Evolutionary conservation across 35 echinoderm and acorn worm genomes (phyloP).

Genomic region (Ophiothrix spiculata): DNA sequence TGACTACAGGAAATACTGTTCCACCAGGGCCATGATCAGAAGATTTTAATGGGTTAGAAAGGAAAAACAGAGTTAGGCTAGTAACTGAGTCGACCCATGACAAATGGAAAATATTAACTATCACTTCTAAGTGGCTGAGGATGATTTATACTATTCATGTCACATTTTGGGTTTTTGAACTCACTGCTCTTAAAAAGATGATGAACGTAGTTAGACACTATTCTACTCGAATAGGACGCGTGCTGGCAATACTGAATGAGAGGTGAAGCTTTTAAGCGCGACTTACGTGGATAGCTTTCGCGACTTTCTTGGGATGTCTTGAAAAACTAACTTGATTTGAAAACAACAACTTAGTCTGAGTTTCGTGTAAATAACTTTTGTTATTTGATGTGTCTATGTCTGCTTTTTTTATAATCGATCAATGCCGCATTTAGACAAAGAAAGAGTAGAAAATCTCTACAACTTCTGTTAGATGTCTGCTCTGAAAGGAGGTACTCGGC

Average conservation of each 20-base stretch:
- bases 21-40: not conserved
- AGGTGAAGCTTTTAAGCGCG: too few relatives aligned
- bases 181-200: not conserved
- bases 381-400: too few relatives aligned
- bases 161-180: not conserved
- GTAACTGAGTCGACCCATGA: not conserved
- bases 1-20: not conserved
- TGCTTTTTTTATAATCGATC: too few relatives aligned
- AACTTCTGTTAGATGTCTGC: too few relatives aligned
- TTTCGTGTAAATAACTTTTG: too few relatives aligned
- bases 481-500: too few relatives aligned
- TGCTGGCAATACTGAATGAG: not conserved
- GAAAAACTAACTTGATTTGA: too few relatives aligned
- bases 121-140: not conserved
- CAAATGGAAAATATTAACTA: constrained; percentile 16
- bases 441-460: too few relatives aligned
- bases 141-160: not conserved
- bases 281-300: too few relatives aligned
- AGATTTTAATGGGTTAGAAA: constrained; percentile 10
- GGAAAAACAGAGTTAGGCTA: constrained; percentile 8
- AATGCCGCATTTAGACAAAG: too few relatives aligned
- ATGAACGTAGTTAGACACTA: not conserved
- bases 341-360: too few relatives aligned
- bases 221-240: not conserved
- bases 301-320: too few relatives aligned